Conservation (phyloP, 2,113 vertebrate species). For the Leucosticte australis region DNA sequence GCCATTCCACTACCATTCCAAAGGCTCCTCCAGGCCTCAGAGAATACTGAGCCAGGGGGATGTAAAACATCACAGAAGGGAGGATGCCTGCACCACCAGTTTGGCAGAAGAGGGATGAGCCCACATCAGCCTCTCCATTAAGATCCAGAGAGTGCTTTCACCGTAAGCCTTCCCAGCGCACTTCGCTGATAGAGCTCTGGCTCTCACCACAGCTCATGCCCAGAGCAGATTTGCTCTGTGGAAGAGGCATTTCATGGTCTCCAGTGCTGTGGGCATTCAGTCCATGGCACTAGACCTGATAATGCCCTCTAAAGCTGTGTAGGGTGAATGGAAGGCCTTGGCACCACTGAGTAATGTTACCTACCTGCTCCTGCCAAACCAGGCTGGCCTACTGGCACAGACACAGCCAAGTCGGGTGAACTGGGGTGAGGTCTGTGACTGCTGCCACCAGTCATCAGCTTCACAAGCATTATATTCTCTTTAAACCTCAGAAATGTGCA, state of each 20-base stretch:
- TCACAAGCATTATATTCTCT: background rate
- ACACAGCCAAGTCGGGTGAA: background rate
- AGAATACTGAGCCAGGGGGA: background rate
- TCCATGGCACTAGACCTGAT: background rate
- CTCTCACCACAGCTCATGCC: background rate
- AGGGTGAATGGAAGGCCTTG: background rate
- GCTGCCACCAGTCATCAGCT: background rate
- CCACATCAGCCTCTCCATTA: background rate
- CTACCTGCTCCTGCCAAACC: background rate
- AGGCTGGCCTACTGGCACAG: background rate
- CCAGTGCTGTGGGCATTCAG: rapidly evolving
- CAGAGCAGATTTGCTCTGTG: background rate
- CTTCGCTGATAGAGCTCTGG: background rate
- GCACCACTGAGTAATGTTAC: background rate
- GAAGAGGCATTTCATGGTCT: background rate
- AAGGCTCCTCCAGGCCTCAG: background rate
- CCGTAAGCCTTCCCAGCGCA: rapidly evolving
- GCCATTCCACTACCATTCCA: rapidly evolving
- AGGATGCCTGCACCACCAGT: rapidly evolving
- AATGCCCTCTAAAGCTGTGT: background rate
- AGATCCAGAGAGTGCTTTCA: background rate
- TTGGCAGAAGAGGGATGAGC: background rate
- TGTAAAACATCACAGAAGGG: background rate
- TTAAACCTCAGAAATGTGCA: background rate
- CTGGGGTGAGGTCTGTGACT: background rate